Evolutionary conservation across 2,888 invertebrate species (phyloP).

Genomic region (Ormyrus rosae): DNA sequence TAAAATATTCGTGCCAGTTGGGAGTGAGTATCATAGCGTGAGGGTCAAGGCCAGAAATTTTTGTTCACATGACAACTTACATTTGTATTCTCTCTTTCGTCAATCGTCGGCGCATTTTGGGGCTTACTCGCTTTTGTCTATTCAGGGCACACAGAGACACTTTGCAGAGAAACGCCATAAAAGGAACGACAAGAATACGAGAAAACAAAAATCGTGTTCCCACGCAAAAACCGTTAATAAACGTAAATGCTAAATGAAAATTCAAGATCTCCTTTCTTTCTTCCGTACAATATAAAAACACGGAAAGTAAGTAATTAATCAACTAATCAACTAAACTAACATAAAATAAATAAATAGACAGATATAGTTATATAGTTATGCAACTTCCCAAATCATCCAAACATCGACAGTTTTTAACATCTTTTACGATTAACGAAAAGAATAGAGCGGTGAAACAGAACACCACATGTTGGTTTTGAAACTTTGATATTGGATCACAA

Average conservation of each 20-base stretch:
- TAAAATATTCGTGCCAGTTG: constrained; percentile 77
- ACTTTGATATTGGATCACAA: constrained; percentile 33
- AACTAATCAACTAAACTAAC: not conserved
- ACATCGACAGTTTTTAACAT: constrained; percentile 39
- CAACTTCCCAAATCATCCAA: constrained; percentile 22
- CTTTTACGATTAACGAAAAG: constrained; percentile 38
- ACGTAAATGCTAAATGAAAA: not conserved
- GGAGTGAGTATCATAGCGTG: constrained; percentile 74
- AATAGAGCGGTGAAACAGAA: constrained; percentile 39
- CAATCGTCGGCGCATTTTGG: constrained; percentile 66
- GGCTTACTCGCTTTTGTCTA: constrained; percentile 55
- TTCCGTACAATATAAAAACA: constrained; percentile 7
- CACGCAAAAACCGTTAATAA: constrained; percentile 20
- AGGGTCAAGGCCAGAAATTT: constrained; percentile 69
- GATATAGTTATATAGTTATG: not conserved
- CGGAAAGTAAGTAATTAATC: not conserved
- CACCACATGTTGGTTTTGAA: constrained; percentile 25
- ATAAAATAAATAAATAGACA: constrained; percentile 13
- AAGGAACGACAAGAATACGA: constrained; percentile 48
- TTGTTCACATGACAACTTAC: constrained; percentile 73
- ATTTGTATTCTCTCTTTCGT: constrained; percentile 72
- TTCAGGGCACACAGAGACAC: constrained; percentile 54
- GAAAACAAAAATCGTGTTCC: constrained; percentile 33
- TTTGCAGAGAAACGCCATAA: constrained; percentile 55
- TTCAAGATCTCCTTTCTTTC: constrained; percentile 27